Base-by-base conservation (phyloP, 1,140 invertebrate genomes). In the Hirudo medicinalis region DNA sequence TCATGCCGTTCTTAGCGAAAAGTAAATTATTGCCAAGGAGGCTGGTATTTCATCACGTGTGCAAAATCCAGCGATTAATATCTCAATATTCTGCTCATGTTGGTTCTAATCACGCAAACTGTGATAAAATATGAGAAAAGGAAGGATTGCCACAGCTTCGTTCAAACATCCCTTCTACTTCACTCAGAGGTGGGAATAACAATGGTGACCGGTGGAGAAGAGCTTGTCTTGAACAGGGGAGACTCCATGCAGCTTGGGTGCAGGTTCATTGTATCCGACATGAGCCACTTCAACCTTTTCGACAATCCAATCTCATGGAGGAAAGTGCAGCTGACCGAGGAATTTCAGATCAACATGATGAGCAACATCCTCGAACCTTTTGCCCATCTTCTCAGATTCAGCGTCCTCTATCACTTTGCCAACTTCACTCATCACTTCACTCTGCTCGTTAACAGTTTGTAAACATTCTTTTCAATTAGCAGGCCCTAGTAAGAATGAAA, bases 351-450 rank as follows among this genome's bases (percentile, higher is more conserved):
- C 22, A 73, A 73, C 69, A 66, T 73, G 20, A 71, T 73, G 69
- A 54, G 72, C 69, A 73, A 73, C 72, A 71, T 73, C 69, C 32
- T 55, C 36, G 27, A 71, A 54, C 72, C 72, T 49, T 73, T 73
- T 57, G 27, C 32, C 5, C n/a, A 32, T 36, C 72, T 57, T 27
- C 36, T 49, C 17, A 29, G 69, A 29, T 73, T 73, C 43, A 27
- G 22, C 17, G 72, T 72, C 29, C 29, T 40, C 36, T 73, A 71
- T 49, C 22, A 22, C 67, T 22, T 36, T 22, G n/a, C n/a, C 8
- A 32, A 32, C n/a, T 63, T 32, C 13, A 36, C 36, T 36, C 40
- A 68, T 19, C 22, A 36, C 25, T 36, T 68, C 25, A 40, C 67
- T 8, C 67, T 68, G 9, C 67, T 36, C 36, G 29, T 68, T n/a